Conservation (phyloP, 2,797 vertebrate genomes). For the Nasua narica region DNA sequence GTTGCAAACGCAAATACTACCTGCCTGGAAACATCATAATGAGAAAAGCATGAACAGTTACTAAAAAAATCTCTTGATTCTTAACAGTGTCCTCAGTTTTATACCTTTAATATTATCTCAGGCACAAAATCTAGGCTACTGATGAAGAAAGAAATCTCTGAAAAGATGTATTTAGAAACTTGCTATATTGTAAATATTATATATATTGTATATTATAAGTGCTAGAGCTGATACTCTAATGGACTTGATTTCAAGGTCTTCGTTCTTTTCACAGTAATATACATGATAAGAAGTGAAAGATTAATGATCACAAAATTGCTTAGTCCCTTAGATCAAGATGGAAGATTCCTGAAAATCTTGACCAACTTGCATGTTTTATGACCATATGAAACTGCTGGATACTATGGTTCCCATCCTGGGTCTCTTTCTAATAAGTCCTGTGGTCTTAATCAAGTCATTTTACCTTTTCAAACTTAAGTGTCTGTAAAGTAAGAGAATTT, state of each 20-base stretch:
- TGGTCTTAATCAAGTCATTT: background rate
- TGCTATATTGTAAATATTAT: background rate
- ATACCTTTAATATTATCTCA: background rate
- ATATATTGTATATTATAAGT: background rate
- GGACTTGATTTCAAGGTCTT: background rate
- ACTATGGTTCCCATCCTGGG: fast-evolving
- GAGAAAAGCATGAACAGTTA: background rate
- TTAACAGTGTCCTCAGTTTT: background rate
- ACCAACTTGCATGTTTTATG: background rate
- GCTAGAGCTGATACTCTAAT: background rate
- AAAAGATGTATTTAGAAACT: background rate
- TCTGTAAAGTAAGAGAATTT: background rate
- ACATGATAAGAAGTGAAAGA: background rate
- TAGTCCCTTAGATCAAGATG: background rate
- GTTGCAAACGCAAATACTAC: background rate
- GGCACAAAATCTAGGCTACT: background rate
- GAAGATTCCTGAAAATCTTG: background rate
- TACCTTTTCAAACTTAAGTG: background rate
- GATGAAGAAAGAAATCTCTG: background rate
- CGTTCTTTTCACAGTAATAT: background rate
- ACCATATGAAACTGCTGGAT: background rate
- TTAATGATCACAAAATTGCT: background rate
- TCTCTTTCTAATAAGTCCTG: background rate
- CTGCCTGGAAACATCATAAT: too few relatives aligned
- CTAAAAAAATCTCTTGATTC: background rate